These are phyloP conservation scores for Podargus strigoides DNA, from an alignment of 2,797 vertebrate species.

Conservation along the genomic window DNA sequence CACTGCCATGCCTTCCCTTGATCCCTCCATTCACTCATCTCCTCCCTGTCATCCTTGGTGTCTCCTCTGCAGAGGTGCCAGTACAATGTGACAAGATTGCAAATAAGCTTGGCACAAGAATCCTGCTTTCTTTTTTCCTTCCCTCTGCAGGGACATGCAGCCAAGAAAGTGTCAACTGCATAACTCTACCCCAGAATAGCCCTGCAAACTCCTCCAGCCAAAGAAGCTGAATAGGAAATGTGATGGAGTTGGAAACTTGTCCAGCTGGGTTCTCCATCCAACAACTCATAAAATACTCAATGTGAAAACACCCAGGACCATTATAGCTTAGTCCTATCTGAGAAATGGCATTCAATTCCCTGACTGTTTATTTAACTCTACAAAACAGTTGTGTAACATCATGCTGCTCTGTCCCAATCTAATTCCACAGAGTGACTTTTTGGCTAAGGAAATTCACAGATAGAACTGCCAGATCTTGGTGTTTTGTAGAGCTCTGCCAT, in stretches of 20 bases:
- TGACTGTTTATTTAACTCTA: slow-evolving; percentile 19
- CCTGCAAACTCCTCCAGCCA: background rate
- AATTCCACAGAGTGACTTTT: background rate
- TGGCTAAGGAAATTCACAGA: background rate
- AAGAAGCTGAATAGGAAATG: slow-evolving; percentile 12
- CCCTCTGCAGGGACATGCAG: background rate
- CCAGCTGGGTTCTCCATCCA: slow-evolving; percentile 20
- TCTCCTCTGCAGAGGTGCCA: background rate
- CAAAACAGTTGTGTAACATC: slow-evolving; percentile 13
- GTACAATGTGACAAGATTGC: background rate
- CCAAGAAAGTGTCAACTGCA: slow-evolving; percentile 48
- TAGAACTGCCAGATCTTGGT: background rate
- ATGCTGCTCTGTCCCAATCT: slow-evolving; percentile 2
- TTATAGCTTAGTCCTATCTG: background rate
- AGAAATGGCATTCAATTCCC: background rate
- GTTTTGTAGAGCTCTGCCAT: background rate
- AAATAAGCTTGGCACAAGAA: background rate
- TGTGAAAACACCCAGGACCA: background rate
- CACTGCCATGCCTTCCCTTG: background rate
- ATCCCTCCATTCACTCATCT: background rate
- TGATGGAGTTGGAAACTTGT: slow-evolving; percentile 22
- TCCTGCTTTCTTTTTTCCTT: background rate
- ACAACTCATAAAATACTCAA: background rate
- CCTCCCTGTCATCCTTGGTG: background rate
- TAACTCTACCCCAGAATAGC: slow-evolving; percentile 3